Conservation (phyloP, 2,113 vertebrate genomes). For the Pionites leucogaster region DNA sequence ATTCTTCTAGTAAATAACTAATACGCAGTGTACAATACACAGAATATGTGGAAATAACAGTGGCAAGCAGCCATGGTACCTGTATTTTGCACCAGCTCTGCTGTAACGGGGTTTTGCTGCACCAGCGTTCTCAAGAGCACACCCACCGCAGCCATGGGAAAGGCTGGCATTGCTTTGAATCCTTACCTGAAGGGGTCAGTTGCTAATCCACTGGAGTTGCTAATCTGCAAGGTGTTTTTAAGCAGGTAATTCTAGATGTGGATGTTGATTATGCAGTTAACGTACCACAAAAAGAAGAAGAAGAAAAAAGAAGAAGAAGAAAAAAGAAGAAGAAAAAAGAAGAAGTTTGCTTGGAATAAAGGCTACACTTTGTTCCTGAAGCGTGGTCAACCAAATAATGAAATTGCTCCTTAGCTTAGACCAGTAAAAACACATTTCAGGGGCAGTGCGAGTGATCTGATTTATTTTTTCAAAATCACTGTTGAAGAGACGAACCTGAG, state of each 20-base stretch:
- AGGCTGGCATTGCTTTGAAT: neutral
- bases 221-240: neutral
- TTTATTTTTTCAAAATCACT: neutral
- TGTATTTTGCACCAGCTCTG: neutral
- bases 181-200: neutral
- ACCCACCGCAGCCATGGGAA: neutral
- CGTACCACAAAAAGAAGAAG: neutral
- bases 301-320: neutral
- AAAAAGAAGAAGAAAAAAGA: neutral
- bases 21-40: accelerated
- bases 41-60: neutral
- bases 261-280: neutral
- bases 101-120: neutral
- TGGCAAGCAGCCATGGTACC: neutral
- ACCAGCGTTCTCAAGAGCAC: neutral
- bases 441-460: neutral
- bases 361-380: neutral
- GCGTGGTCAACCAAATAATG: conserved; percentile 10
- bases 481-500: neutral
- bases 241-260: neutral
- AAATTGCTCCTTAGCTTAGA: neutral
- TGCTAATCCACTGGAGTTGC: neutral
- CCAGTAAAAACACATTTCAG: neutral
- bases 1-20: neutral
- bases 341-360: neutral